Evolutionary conservation across 2,888 invertebrate species (phyloP), one percentile per base, ranked within the genome.

Genomic region (Catocala nupta): DNA sequence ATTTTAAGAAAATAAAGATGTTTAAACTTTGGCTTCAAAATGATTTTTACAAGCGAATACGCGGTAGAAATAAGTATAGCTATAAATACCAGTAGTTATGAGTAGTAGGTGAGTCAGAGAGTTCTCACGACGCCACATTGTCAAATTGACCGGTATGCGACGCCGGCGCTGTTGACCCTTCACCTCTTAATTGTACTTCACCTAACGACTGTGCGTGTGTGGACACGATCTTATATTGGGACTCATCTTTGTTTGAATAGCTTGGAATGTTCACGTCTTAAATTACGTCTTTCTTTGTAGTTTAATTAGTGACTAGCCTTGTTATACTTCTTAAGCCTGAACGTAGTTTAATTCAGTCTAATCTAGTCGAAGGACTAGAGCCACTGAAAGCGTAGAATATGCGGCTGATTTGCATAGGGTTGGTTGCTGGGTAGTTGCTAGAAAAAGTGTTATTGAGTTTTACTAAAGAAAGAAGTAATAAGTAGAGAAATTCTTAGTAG

Each of bases 111-210:
- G 88, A 86, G 78, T 86, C 85, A 85, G 71, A 75, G 73, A 71
- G 88, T 91, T 92, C 92, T 91, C 92, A 91, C 90, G 91, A 85
- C 86, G 80, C 80, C 80, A 79, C 73, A 73, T 90, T 90, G 75
- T 77, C 74, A 86, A 90, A 88, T 92, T 91, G 91, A 87, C 85
- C 90, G 91, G 90, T 86, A 89, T 89, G 85, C 85, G 88, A 84
- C 80, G 77, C 73, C 76, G 71, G 61, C 83, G 76, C 81, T 82
- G 83, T 89, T 91, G 91, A 92, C 75, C 87, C 83, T 79, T 81
- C 77, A 74, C 80, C 87, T 79, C 83, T 87, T 91, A 88, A 90
- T 91, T 91, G 90, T 85, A 81, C 81, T 79, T 84, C 85, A 90
- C 90, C 89, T 90, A 86, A 83, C 74, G 51, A 61, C 47, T 67